Conservation (phyloP, 2,888 invertebrate species). For the Iselma pallidipennis region DNA sequence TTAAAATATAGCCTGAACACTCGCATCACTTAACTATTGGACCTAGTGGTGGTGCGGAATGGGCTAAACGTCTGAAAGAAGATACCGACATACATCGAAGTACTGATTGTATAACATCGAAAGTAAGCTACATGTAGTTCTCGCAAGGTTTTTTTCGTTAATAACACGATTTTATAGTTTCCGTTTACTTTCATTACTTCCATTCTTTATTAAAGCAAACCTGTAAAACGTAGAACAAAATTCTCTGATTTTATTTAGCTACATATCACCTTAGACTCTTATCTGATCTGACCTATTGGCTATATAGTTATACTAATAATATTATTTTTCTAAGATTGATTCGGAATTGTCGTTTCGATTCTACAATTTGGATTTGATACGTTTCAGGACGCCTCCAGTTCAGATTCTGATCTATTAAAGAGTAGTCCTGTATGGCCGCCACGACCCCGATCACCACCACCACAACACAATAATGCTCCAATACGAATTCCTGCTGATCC, state of each 20-base stretch:
- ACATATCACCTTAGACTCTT: not conserved
- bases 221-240: not conserved
- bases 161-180: slow-evolving; percentile 1
- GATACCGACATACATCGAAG: slow-evolving; percentile 60
- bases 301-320: not conserved
- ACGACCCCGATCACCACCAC: slow-evolving; percentile 49
- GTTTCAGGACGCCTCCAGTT: slow-evolving; percentile 60
- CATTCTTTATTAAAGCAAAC: not conserved
- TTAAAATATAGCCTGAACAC: slow-evolving; percentile 15
- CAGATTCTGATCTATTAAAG: slow-evolving; percentile 62
- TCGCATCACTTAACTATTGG: slow-evolving; percentile 65
- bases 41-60: slow-evolving; percentile 67
- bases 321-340: not conserved
- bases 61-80: slow-evolving; percentile 66
- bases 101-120: slow-evolving; percentile 78
- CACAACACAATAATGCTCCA: slow-evolving; percentile 20
- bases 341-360: not conserved
- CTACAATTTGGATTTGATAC: not conserved
- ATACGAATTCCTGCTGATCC: slow-evolving; percentile 52
- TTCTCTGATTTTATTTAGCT: not conserved
- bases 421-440: slow-evolving; percentile 54
- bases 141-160: not conserved
- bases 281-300: not conserved
- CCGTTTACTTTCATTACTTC: not conserved
- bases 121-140: slow-evolving; percentile 45